These are phyloP conservation scores for Orchestia grillus DNA, from an alignment of 1,140 invertebrate genomes.

Conservation along the genomic window DNA sequence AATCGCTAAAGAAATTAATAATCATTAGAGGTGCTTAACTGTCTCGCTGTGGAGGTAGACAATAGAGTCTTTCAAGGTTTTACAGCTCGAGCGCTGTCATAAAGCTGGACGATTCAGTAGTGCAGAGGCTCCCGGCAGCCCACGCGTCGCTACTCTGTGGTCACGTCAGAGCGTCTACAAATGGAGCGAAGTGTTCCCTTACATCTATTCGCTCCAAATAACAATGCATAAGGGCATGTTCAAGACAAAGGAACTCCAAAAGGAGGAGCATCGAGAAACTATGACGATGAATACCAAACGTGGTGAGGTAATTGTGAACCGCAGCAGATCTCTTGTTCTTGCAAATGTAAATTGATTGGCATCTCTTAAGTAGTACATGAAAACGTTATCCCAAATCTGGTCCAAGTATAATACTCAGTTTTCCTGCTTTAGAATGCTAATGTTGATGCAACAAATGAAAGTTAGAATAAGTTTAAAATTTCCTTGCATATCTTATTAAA, in stretches of 20 bases:
- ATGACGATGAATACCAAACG: neutral
- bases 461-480: neutral
- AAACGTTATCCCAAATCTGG: neutral
- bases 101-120: conserved; percentile 24
- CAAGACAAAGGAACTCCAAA: neutral
- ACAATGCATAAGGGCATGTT: neutral
- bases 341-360: neutral
- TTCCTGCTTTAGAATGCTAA: neutral
- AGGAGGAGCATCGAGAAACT: neutral
- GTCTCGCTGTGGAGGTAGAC: conserved; percentile 39
- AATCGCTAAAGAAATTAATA: conserved; percentile 32
- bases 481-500: neutral
- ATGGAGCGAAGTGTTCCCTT: neutral
- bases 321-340: neutral
- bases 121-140: neutral
- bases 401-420: neutral
- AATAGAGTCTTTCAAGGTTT: conserved; percentile 51
- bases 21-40: conserved; percentile 41
- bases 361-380: neutral
- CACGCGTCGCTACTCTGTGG: conserved; percentile 44
- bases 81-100: conserved; percentile 12
- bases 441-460: neutral
- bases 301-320: neutral
- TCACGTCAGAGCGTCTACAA: conserved; percentile 16
- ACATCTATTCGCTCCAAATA: conserved; percentile 5